Evolutionary conservation across 2,113 vertebrate species (phyloP).

Genomic region (Neodontobutis hainanensis): DNA sequence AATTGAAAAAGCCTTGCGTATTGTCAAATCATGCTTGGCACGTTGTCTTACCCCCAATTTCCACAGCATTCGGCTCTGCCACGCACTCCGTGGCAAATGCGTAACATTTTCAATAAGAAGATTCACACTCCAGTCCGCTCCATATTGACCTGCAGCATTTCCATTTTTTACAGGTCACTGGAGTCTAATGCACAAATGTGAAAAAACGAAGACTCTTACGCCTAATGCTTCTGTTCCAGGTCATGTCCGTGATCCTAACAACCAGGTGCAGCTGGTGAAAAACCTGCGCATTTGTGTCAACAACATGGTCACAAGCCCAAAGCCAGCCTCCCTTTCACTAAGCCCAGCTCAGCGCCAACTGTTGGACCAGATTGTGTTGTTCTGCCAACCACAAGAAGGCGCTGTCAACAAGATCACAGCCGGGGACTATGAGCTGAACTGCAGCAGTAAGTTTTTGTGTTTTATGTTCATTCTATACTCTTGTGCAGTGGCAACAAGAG

Average conservation of each 20-base stretch:
- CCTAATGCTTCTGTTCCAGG: conserved; percentile 57
- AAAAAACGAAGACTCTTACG: no score
- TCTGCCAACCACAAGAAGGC: conserved; percentile 91
- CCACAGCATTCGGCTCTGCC: no score
- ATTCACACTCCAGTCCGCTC: no score
- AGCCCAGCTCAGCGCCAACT: conserved; percentile 67
- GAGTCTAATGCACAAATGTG: no score
- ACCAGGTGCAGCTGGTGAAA: conserved; percentile 93
- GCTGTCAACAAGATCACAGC: conserved; percentile 87
- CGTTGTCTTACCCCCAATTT: no score
- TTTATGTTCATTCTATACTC: no score
- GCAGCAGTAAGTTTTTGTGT: conserved; percentile 85
- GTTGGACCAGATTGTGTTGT: conserved; percentile 88
- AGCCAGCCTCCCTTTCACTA: conserved; percentile 75
- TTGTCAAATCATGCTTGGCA: no score
- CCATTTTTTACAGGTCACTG: no score
- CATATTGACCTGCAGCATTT: no score
- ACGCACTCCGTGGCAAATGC: no score
- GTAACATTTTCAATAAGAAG: no score
- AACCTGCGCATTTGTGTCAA: conserved; percentile 93
- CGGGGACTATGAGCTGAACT: conserved; percentile 95
- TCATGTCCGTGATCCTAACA: conserved; percentile 97
- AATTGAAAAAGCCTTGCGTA: no score
- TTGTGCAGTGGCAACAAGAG: background rate
- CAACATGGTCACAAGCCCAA: conserved; percentile 84